Base-by-base conservation (phyloP, 2,888 invertebrate genomes). In the Lasioglossum morio region DNA sequence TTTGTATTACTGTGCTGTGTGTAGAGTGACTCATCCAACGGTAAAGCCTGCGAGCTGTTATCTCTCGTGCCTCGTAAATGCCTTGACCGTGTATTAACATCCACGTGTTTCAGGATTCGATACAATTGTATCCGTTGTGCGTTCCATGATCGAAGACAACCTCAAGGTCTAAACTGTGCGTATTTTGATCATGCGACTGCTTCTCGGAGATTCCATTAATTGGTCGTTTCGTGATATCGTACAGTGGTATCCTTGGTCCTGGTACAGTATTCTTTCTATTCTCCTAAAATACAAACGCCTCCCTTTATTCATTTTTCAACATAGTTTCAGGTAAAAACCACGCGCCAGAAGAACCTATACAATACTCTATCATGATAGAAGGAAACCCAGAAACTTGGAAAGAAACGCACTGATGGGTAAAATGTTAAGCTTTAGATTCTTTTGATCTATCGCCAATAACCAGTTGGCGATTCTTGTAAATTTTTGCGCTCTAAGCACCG, bases 131-230 rank as follows among this genome's bases (percentile, higher is more conserved):
- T 63, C 91, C 83, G 79, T 89, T 89, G 7, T 93, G 93, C 10
- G 90, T 86, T 7, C 88, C 91, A 87, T 86, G 69, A 92, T 92
- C 34, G 94, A 93, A 14, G 94, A 94, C 19, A 93, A 81, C 75
- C 82, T 93, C 23, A 92, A 72, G 80, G 84, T 92, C 72, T 91
- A 48, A 69, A 91, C 76, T 84, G 80, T 79, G 12, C 88, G 74
- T 86, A 86, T 87, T 79, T 90, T 93, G 27, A 91, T 46, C 14
- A 92, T 86, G 5, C 93, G 90, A n/a, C 88, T 84, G 63, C 91
- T 90, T 53, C 92, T 90, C 4, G 94, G 94, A 27, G 94, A 94
- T 87, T 91, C 92, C 43, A 85, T 37, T 57, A 82, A 87, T 30
- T 89, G 89, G 53, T 93, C 92, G 40, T 30, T 77, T 16, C 37